Evolutionary conservation across 2,797 vertebrate genomes (phyloP).

Genomic region (Thalassophryne amazonica): DNA sequence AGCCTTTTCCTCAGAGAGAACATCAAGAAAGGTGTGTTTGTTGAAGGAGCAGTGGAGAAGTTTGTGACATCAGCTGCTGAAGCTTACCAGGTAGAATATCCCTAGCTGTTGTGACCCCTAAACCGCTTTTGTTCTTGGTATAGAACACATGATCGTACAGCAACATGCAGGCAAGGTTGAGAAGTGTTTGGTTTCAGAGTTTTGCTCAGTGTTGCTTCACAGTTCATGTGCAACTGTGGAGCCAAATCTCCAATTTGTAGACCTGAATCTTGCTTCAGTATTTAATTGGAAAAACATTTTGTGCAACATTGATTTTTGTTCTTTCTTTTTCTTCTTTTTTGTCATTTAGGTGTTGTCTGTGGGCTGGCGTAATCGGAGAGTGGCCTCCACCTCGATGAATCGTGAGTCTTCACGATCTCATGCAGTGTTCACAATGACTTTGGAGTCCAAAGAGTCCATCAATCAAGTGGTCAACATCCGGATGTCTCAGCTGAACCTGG

Average conservation of each 20-base stretch:
- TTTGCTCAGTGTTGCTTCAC: too few species aligned
- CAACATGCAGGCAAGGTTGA: too few species aligned
- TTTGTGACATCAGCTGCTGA: conserved; percentile 89
- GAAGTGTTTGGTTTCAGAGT: too few species aligned
- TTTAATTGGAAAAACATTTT: too few species aligned
- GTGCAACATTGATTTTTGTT: too few species aligned
- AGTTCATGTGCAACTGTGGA: too few species aligned
- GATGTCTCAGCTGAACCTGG: conserved; percentile 90
- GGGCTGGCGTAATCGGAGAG: conserved; percentile 93
- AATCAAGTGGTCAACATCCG: conserved; percentile 90
- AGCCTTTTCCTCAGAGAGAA: conserved; percentile 92
- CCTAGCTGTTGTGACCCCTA: not conserved
- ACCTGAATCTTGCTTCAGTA: too few species aligned
- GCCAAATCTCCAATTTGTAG: too few species aligned
- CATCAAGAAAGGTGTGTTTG: conserved; percentile 95
- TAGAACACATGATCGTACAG: not conserved
- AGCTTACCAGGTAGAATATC: conserved; percentile 87
- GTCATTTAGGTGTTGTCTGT: conserved; percentile 83
- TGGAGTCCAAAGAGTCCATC: conserved; percentile 91
- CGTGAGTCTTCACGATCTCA: conserved; percentile 95
- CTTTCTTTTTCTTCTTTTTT: not conserved
- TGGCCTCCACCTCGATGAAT: conserved; percentile 97
- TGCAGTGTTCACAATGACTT: conserved; percentile 90
- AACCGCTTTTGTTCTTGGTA: not conserved
- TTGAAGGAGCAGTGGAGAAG: conserved; percentile 93